phyloP scores from a whole-genome alignment of 1,140 invertebrate genomes.

The Sogatella furcifera region DNA sequence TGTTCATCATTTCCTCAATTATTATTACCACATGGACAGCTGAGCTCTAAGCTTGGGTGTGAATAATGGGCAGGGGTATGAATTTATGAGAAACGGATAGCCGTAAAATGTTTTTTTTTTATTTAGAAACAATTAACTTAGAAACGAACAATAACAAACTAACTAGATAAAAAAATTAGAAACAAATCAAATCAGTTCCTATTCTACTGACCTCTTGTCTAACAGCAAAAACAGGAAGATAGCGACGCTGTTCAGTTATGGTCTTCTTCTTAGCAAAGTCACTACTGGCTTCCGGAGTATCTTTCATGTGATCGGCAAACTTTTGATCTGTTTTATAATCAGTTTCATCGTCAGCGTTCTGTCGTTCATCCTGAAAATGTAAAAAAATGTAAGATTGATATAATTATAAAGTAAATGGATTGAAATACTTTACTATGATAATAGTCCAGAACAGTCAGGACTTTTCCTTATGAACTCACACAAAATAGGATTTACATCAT shows the following conservation, averaged over 20 bases:
- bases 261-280: conserved; percentile 84
- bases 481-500: too few relatives aligned
- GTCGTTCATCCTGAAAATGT: conserved; percentile 1
- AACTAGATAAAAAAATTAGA: background rate
- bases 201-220: conserved; percentile 57
- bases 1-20: too few relatives aligned
- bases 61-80: too few relatives aligned
- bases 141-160: too few relatives aligned
- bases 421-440: too few relatives aligned
- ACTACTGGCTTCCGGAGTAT: conserved; percentile 58
- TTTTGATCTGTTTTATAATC: conserved; percentile 85
- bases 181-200: background rate
- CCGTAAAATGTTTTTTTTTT: too few relatives aligned
- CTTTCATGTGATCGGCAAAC: conserved; percentile 90
- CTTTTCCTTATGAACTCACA: background rate
- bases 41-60: too few relatives aligned
- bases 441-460: background rate
- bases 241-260: conserved; percentile 80
- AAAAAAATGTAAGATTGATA: too few relatives aligned
- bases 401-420: too few relatives aligned
- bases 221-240: conserved; percentile 91
- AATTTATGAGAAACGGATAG: too few relatives aligned
- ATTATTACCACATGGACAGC: too few relatives aligned
- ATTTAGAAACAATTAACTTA: too few relatives aligned
- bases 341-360: conserved; percentile 46